Percentiles rank a stretch among this genome's conserved stretches.
Evolutionary conservation across 2,888 invertebrate species (phyloP).

Genomic region (Drosophila gaucha): DNA sequence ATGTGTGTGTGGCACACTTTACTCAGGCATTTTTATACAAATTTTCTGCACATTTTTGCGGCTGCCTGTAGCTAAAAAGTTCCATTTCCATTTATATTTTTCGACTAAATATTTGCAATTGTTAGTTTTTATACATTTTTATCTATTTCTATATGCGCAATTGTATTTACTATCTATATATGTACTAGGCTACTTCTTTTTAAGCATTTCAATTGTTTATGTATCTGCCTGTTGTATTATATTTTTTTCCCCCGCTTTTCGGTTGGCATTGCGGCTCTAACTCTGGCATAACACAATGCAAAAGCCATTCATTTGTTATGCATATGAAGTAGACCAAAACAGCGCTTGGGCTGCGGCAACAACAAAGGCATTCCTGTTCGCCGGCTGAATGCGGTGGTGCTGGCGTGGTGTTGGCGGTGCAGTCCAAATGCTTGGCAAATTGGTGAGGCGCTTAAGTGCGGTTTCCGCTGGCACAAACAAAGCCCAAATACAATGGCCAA

Average conservation of each 20-base stretch:
- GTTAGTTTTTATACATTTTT: slow-evolving; percentile 60
- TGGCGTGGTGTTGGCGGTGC: slow-evolving; percentile 5
- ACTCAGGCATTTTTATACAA: slow-evolving; percentile 66
- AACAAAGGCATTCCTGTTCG: slow-evolving; percentile 36
- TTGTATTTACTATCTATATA: slow-evolving; percentile 37
- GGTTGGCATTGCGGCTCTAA: slow-evolving; percentile 14
- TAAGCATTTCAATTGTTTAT: slow-evolving; percentile 69
- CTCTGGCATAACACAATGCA: slow-evolving; percentile 54
- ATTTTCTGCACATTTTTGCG: slow-evolving; percentile 54
- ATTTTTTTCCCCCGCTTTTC: not conserved
- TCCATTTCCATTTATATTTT: slow-evolving; percentile 53
- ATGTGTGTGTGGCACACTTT: slow-evolving; percentile 61
- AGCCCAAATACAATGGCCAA: slow-evolving; percentile 14
- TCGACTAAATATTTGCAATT: slow-evolving; percentile 76
- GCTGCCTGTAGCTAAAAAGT: slow-evolving; percentile 58
- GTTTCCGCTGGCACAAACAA: slow-evolving; percentile 49
- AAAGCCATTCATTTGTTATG: slow-evolving; percentile 77
- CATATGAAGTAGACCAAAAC: slow-evolving; percentile 70
- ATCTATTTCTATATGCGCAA: slow-evolving; percentile 51
- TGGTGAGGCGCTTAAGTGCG: slow-evolving; percentile 50
- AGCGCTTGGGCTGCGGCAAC: slow-evolving; percentile 45
- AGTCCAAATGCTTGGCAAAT: slow-evolving; percentile 45
- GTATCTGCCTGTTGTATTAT: slow-evolving; percentile 20
- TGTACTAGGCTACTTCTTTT: slow-evolving; percentile 33
- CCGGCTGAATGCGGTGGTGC: slow-evolving; percentile 21